Base-by-base conservation (phyloP, 2,888 invertebrate genomes). In the Stomorhina lunata region DNA sequence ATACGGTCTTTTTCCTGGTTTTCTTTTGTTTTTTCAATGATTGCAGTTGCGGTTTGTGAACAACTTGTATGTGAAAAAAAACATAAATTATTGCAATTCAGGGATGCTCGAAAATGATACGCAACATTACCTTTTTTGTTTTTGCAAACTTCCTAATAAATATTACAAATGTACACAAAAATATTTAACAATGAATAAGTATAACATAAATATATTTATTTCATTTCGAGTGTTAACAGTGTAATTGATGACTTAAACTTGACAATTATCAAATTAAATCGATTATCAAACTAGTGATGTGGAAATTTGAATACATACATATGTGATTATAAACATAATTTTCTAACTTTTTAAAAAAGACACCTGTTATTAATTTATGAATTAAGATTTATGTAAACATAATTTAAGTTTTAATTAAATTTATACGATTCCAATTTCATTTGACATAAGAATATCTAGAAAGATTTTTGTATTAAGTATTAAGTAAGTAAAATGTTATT, bases 71-170 rank as follows among this genome's bases (percentile, higher is more conserved):
- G 6, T 25, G 20, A 10, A 20, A 4, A 29, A 5, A 3, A 20
- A 4, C 12, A n/a, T 37, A 6, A 43, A 61, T 61, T 80, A 45
- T 55, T 73, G 29, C 9, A 37, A 7, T 63, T 83, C 59, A 80
- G 72, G 77, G 80, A 77, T 77, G 83, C 65, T 37, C 15, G 15
- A 37, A 82, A 82, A 82, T 82, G 82, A 79, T 82, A 82, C 82
- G 78, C 82, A 69, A 82, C 82, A 82, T 82, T 79, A 79, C 79
- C 66, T 79, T 79, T 72, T 27, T 68, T 53, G 71, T 22, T 59
- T 45, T 69, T 48, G 29, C 63, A 45, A 63, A 45, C 29, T 7
- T 7, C 9, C n/a, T n/a, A n/a, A 63, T 10, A 25, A 40, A n/a
- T 40, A 57, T 20, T n/a, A n/a, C n/a, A n/a, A n/a, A 25, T 22